Evolutionary conservation across 2,888 invertebrate genomes (phyloP), one percentile per base, ranked within the genome.

Genomic region (Zonitis immaculata): DNA sequence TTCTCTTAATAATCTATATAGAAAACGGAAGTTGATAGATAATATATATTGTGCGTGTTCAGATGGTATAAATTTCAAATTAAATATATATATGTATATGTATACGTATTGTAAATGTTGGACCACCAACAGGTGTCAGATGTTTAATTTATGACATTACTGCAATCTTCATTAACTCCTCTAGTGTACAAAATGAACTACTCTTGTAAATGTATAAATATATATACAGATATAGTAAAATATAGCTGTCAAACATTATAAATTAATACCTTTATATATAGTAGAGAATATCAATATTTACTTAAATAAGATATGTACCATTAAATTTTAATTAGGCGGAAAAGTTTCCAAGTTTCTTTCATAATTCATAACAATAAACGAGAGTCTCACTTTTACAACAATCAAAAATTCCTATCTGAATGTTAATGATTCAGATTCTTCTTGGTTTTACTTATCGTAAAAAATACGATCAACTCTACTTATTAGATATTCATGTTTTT

Each of bases 151-250:
- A 64, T 63, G 52, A 54, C 59, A 56, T 60, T 58, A 51, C 59
- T 59, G 62, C 58, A 64, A 64, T 62, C 65, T 65, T 65, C 65
- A 65, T 64, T 63, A 65, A 61, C 62, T 62, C 51, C 59, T n/a
- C n/a, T 57, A 58, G 53, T 58, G 57, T 49, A 58, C 57, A 62
- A 63, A 39, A 62, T 60, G 62, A 60, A 62, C 63, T 57, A 61
- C 53, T 59, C 62, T 55, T 52, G 52, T 54, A 20, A 1, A 2
- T 35, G 11, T 16, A 35, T 16, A 22, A 3, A 3, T 26, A 1
- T 26, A 39, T 6, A 2, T 35, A 18, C 8, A 35, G 16, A 39
- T 39, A 39, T 39, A 18, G 18, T 18, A 18, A 35, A 18, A 11
- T 39, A 39, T 39, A 18, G 4, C 11, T 7, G 9, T 18, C 39